Evolutionary conservation across 2,113 vertebrate species (phyloP), one percentile per base, ranked within the genome.

Genomic region (Ciconia boyciana): DNA sequence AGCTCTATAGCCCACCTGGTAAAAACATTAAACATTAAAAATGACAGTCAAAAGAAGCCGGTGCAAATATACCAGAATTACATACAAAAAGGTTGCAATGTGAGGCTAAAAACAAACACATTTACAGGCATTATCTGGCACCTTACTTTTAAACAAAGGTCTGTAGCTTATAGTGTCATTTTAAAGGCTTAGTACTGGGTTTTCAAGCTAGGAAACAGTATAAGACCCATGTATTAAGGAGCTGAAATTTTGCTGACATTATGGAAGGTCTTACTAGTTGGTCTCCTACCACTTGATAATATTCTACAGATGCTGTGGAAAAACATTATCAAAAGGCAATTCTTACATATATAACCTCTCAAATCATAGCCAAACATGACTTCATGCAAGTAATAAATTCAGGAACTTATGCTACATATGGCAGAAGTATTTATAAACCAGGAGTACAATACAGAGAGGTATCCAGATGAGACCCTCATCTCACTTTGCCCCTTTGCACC

Each of bases 21-120:
- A 96, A 94, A 97, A 96, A 71, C 87, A 94, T 97, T 96, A 97
- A 41, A 64, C 44, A 31, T 95, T 76, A 60, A 96, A 97, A 97
- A 74, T 75, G 58, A 95, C 36, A 83, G 66, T 82, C 84, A 65
- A 83, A 96, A 78, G 93, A 93, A 96, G 77, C 68, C 25, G 71
- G 69, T 52, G 72, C 12, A 18, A 94, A 92, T 87, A 48, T 60
- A 87, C 36, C 90, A 77, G 54, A 96, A 87, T 95, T 90, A 87
- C 46, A 87, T 49, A 65, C 15, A 58, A 87, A 89, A 79, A 79
- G 18, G 41, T 72, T 95, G 34, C 60, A 87, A 24, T 48, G 66
- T 72, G 78, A 94, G 83, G 70, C 69, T 78, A 86, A 96, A 96
- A 94, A 71, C 89, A 97, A 97, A 58, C 39, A 87, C 51, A 52